Evolutionary conservation across 1,140 invertebrate genomes (phyloP).

Genomic region (Apis laboriosa): DNA sequence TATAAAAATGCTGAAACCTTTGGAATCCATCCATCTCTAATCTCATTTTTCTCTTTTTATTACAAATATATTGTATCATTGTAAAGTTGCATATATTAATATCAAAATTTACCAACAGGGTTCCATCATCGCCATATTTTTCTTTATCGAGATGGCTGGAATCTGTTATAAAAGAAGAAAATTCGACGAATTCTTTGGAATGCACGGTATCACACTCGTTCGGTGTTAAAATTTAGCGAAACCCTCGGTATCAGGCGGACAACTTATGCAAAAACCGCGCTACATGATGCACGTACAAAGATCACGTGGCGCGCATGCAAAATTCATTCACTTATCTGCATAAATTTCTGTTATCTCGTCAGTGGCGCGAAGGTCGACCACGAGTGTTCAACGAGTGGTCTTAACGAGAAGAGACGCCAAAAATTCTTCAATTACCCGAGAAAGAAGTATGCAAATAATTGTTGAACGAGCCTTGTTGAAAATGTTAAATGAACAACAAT

Average conservation of each 20-base stretch:
- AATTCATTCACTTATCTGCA: constrained; percentile 34
- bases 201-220: too few species aligned
- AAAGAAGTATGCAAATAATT: constrained; percentile 5
- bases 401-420: background rate
- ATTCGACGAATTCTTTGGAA: too few species aligned
- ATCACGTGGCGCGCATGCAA: constrained; percentile 8
- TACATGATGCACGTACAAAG: background rate
- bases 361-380: background rate
- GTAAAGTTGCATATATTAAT: too few species aligned
- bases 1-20: too few species aligned
- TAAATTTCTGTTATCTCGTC: constrained; percentile 39
- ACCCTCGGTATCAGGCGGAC: background rate
- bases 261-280: constrained; percentile 34
- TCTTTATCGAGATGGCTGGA: too few species aligned
- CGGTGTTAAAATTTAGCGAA: constrained; percentile 24
- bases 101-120: too few species aligned
- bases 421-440: constrained; percentile 4
- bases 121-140: too few species aligned
- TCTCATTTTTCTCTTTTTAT: too few species aligned
- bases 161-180: too few species aligned
- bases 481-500: background rate
- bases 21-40: too few species aligned
- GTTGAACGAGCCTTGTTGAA: background rate
- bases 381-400: background rate
- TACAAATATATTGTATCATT: too few species aligned